phyloP scores from a whole-genome alignment of 2,113 vertebrate genomes.

The Serinus canaria region DNA sequence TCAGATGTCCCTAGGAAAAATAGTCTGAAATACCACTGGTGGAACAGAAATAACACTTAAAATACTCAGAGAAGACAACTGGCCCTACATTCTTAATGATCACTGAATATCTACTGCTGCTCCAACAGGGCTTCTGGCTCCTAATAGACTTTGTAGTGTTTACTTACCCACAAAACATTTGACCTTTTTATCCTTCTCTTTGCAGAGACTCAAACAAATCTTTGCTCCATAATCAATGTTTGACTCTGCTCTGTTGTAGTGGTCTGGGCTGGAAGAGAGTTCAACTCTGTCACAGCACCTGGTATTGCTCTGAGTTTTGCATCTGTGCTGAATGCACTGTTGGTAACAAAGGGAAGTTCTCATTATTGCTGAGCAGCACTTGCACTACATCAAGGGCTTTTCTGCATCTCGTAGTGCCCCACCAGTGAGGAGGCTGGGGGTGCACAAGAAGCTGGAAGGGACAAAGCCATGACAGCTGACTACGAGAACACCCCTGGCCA shows the following conservation, averaged over 20 bases:
- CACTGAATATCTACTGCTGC: background rate
- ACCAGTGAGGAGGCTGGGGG: fast-evolving
- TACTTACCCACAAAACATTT: background rate
- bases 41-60: background rate
- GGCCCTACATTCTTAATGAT: background rate
- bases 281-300: background rate
- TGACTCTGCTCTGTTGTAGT: background rate
- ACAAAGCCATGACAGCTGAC: background rate
- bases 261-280: background rate
- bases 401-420: background rate
- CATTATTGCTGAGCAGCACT: background rate
- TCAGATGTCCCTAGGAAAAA: background rate
- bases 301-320: background rate
- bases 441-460: background rate
- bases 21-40: background rate
- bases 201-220: background rate
- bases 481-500: too few relatives aligned
- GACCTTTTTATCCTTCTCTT: background rate
- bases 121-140: background rate
- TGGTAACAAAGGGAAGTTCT: background rate
- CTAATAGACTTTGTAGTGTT: background rate
- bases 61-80: background rate
- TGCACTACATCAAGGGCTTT: fast-evolving
- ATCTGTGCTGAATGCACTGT: background rate
- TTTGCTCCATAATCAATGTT: background rate